Percentiles rank a stretch among this genome's conserved stretches.
Conservation (phyloP, 2,113 vertebrate species). For the Apodemus speciosus region DNA sequence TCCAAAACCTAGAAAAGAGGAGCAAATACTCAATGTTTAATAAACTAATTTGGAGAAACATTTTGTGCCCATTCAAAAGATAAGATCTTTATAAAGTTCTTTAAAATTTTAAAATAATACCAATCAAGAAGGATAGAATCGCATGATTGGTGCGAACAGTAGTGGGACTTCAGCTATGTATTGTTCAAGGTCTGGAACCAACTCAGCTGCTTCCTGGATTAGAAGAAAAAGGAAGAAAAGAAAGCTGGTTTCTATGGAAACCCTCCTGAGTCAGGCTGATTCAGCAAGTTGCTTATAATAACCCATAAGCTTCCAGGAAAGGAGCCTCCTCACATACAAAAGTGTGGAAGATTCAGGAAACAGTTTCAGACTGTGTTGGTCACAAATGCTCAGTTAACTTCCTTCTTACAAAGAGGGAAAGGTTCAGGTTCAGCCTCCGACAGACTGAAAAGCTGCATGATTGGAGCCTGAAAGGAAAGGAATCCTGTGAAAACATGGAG, state of each 20-base stretch:
- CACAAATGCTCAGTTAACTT: not conserved
- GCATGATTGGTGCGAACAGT: not conserved
- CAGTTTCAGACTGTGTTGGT: not conserved
- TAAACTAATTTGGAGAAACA: not conserved
- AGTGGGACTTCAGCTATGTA: not conserved
- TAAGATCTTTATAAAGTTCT: not conserved
- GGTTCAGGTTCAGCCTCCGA: not conserved
- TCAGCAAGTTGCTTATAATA: slow-evolving; percentile 25
- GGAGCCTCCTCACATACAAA: slow-evolving; percentile 3
- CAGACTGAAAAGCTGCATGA: not conserved
- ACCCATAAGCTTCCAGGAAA: slow-evolving; percentile 16
- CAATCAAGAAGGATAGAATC: not conserved
- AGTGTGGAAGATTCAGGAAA: slow-evolving; percentile 16
- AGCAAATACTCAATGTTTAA: not conserved
- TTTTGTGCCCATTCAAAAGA: slow-evolving; percentile 1
- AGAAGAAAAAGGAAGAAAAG: not conserved
- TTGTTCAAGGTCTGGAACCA: not conserved
- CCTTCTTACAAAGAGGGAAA: slow-evolving; percentile 13
- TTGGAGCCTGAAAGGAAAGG: slow-evolving; percentile 34
- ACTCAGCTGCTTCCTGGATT: not conserved
- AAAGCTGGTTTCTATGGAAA: slow-evolving; percentile 15
- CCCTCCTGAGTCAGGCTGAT: not conserved
- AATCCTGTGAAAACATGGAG: slow-evolving; percentile 53
- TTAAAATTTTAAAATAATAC: not conserved
- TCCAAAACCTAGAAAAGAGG: not conserved